These are phyloP conservation scores for Eurois occulta DNA, from an alignment of 2,888 invertebrate species.

Conservation along the genomic window DNA sequence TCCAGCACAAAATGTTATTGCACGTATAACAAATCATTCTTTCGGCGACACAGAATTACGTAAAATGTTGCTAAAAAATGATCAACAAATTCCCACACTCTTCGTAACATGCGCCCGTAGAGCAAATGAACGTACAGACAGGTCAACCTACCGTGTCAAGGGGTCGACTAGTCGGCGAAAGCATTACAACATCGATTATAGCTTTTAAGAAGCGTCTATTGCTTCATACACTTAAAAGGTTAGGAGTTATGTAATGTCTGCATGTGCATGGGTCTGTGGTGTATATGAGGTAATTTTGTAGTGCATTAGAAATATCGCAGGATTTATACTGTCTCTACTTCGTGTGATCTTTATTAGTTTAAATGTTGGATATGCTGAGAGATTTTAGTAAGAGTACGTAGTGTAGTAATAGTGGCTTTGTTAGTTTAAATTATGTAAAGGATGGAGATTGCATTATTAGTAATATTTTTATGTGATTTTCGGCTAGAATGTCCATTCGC, in stretches of 20 bases:
- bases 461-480: constrained; percentile 18
- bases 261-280: constrained; percentile 67
- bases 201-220: constrained; percentile 72
- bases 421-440: background rate
- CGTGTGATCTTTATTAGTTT: constrained; percentile 34
- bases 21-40: constrained; percentile 46
- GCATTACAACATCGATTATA: constrained; percentile 72
- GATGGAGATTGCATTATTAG: background rate
- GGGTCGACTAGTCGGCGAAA: constrained; percentile 71
- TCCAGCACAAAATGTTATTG: constrained; percentile 18
- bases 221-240: constrained; percentile 71
- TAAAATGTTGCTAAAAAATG: constrained; percentile 59
- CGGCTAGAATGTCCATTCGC: background rate
- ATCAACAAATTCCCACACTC: constrained; percentile 56
- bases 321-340: constrained; percentile 30
- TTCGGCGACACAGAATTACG: constrained; percentile 42
- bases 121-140: constrained; percentile 63
- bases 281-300: constrained; percentile 60
- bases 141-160: constrained; percentile 68
- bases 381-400: background rate
- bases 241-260: constrained; percentile 69
- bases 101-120: constrained; percentile 60
- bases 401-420: background rate
- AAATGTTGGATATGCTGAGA: constrained; percentile 33
- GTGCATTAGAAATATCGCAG: constrained; percentile 23